Percentiles rank a stretch among this genome's conserved stretches.
Evolutionary conservation across 2,113 vertebrate genomes (phyloP).

Genomic region (Sander vitreus): DNA sequence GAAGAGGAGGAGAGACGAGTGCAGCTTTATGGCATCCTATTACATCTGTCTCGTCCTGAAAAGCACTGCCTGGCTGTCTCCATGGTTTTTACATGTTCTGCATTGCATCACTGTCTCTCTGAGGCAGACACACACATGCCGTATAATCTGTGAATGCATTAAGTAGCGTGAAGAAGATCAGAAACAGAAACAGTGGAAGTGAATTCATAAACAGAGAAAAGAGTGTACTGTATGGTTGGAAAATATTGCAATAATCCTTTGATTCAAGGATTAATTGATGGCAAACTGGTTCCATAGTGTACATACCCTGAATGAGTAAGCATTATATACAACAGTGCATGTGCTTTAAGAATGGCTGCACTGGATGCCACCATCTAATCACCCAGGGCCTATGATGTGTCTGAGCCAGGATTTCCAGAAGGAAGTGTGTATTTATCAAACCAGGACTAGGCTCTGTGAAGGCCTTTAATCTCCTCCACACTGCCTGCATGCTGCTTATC

Average conservation of each 20-base stretch:
- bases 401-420: constrained; percentile 73
- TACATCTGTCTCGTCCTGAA: constrained; percentile 57
- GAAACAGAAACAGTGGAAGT: background rate
- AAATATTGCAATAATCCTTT: constrained; percentile 40
- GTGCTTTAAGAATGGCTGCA: constrained; percentile 42
- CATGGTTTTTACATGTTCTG: constrained; percentile 27
- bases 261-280: constrained; percentile 53
- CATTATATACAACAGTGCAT: constrained; percentile 29
- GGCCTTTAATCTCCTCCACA: constrained; percentile 75
- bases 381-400: constrained; percentile 57
- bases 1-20: constrained; percentile 49
- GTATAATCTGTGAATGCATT: constrained; percentile 19
- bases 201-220: constrained; percentile 32
- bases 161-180: constrained; percentile 28
- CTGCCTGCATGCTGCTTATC: constrained; percentile 75
- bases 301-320: constrained; percentile 32
- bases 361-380: constrained; percentile 64
- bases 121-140: constrained; percentile 14
- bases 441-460: constrained; percentile 49
- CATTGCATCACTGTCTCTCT: constrained; percentile 13
- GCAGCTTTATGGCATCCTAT: constrained; percentile 57
- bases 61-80: constrained; percentile 33
- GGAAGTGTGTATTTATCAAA: constrained; percentile 71
- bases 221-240: background rate
- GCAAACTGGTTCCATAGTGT: constrained; percentile 35